These are phyloP conservation scores for Eupelmus urozonus DNA, from an alignment of 2,888 invertebrate species.

Conservation along the genomic window DNA sequence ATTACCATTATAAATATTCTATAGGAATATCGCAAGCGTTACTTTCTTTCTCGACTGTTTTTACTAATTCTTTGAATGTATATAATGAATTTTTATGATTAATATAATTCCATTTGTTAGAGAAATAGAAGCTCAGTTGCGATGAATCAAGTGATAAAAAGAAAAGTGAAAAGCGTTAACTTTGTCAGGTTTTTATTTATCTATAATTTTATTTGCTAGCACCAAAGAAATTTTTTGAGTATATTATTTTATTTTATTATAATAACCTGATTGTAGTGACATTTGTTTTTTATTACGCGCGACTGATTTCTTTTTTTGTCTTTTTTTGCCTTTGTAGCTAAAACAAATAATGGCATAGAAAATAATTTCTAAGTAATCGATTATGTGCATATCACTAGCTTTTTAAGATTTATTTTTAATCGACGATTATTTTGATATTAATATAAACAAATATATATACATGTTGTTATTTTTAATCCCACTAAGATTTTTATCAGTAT, in stretches of 20 bases:
- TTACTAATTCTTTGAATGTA: conserved; percentile 52
- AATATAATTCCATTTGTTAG: conserved; percentile 55
- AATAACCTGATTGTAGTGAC: conserved; percentile 55
- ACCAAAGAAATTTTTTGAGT: conserved; percentile 63
- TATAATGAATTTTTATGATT: conserved; percentile 53
- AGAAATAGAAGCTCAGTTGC: conserved; percentile 48
- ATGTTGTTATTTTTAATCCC: conserved; percentile 58
- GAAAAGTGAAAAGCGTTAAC: conserved; percentile 46
- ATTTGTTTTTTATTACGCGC: conserved; percentile 49
- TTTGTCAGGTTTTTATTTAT: conserved; percentile 53
- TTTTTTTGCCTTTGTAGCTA: conserved; percentile 17
- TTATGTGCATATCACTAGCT: conserved; percentile 62
- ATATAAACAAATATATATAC: conserved; percentile 49
- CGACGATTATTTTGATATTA: conserved; percentile 58
- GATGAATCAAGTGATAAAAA: conserved; percentile 48
- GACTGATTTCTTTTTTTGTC: conserved; percentile 54
- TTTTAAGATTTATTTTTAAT: conserved; percentile 58
- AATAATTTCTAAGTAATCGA: conserved; percentile 41
- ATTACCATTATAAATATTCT: conserved; percentile 14
- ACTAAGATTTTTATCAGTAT: conserved; percentile 61
- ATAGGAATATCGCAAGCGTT: conserved; percentile 16
- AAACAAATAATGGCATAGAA: conserved; percentile 40
- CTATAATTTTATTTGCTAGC: conserved; percentile 60
- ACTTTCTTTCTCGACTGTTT: conserved; percentile 47
- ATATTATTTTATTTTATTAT: conserved; percentile 60